Evolutionary conservation across 2,113 vertebrate genomes (phyloP), one percentile per base, ranked within the genome.

Genomic region (Calonectris borealis): DNA sequence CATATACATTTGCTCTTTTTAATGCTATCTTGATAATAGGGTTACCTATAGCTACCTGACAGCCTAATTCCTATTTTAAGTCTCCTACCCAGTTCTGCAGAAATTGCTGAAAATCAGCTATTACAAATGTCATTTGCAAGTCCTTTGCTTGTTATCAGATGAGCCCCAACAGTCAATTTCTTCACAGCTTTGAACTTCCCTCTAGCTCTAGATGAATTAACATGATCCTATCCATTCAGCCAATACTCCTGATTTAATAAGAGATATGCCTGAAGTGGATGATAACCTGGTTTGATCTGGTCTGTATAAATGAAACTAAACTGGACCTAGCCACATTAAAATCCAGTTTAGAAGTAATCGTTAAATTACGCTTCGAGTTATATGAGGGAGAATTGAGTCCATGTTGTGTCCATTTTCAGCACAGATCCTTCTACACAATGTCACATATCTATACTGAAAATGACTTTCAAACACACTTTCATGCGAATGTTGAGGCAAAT

Each of bases 81-180:
- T 70, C 86, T 51, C 84, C 86, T 48, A 87, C 22, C 78, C 88
- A 51, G 62, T 52, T 73, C 78, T 80, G 70, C 86, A 96, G 86
- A 94, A 92, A 93, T 17, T 78, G 81, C 86, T 81, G 75, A 70
- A 96, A 95, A 93, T 66, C 78, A 91, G 54, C 82, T 90, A 55
- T 70, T 66, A 93, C 66, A 95, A 97, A 96, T 86, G 82, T 83
- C 86, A 96, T 95, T 94, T 96, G 89, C 90, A 96, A 97, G 93
- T 91, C 94, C 95, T 90, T 73, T 83, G 71, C 75, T 91, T 70
- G 84, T 90, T 94, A 96, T 96, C 93, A 91, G 96, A 97, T 95
- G 86, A 91, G 84, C 66, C 34, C 62, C 51, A 94, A 68, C 78
- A 90, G 91, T 73, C 86, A 70, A 91, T 97, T 95, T 94, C 75